These are phyloP conservation scores for Podocnemis expansa DNA, from an alignment of 2,113 vertebrate species.

Conservation along the genomic window DNA sequence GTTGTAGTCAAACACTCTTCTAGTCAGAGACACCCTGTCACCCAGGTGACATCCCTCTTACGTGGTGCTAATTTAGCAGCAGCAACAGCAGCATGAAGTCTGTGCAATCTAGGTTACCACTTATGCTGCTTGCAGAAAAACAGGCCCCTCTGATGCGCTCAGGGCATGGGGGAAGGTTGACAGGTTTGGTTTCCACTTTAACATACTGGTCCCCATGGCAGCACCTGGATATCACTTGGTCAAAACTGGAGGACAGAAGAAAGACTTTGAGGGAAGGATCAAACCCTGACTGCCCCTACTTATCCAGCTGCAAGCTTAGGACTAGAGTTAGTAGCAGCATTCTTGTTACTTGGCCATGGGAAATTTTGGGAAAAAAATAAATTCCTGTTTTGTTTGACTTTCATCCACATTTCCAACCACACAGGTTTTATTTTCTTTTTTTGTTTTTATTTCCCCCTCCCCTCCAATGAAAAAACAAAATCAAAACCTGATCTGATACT, in stretches of 20 bases:
- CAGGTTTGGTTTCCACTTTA: accelerated
- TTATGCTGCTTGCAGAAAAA: neutral
- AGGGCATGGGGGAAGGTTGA: neutral
- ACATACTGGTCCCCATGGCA: neutral
- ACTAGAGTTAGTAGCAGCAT: neutral
- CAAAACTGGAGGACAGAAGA: accelerated
- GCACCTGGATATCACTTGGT: neutral
- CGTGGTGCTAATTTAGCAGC: slow-evolving; percentile 45
- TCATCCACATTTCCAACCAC: neutral
- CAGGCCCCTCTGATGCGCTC: accelerated
- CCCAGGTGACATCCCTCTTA: slow-evolving; percentile 57
- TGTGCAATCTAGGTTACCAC: slow-evolving; percentile 51
- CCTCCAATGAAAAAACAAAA: slow-evolving; percentile 46
- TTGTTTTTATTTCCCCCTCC: no score
- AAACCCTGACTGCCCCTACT: neutral
- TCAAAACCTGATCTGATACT: slow-evolving; percentile 69
- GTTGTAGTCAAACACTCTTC: neutral
- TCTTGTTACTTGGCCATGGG: slow-evolving; percentile 17
- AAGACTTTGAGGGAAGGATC: neutral
- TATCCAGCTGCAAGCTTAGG: neutral
- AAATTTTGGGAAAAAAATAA: slow-evolving; percentile 4
- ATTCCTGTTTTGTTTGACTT: neutral
- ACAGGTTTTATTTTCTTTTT: slow-evolving; percentile 39
- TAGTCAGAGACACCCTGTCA: slow-evolving; percentile 58
- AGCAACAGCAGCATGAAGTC: slow-evolving; percentile 31